Evolutionary conservation across 2,113 vertebrate genomes (phyloP).

Genomic region (Atractosteus spatula): DNA sequence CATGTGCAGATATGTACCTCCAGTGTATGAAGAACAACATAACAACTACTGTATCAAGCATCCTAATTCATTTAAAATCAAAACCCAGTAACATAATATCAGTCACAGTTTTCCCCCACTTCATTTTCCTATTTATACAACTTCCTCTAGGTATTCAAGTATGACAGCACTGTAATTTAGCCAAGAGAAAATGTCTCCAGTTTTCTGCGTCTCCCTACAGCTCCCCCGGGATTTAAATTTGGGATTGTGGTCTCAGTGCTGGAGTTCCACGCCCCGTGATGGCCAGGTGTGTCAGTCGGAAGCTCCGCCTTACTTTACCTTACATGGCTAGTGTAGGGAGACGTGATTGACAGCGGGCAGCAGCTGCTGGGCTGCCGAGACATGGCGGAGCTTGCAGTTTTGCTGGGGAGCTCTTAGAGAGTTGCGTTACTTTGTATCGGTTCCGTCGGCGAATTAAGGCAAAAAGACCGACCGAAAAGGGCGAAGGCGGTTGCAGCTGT

Average conservation of each 20-base stretch:
- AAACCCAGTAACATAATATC: too few species aligned
- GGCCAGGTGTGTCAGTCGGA: slow-evolving; percentile 56
- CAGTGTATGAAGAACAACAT: too few species aligned
- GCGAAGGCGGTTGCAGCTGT: slow-evolving; percentile 37
- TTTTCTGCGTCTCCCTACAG: too few species aligned
- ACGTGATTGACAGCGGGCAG: slow-evolving; percentile 63
- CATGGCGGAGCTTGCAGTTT: slow-evolving; percentile 66
- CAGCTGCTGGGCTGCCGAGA: slow-evolving; percentile 56
- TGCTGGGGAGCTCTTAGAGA: slow-evolving; percentile 36
- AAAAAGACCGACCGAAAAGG: slow-evolving; percentile 25
- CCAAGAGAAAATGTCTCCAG: too few species aligned
- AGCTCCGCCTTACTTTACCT: slow-evolving; percentile 58
- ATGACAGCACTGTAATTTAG: too few species aligned
- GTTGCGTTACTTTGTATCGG: slow-evolving; percentile 48
- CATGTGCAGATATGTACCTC: too few species aligned
- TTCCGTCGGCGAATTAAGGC: slow-evolving; percentile 27
- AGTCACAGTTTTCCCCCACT: too few species aligned
- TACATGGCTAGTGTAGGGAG: slow-evolving; percentile 53
- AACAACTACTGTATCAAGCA: too few species aligned
- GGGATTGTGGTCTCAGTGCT: slow-evolving; percentile 7
- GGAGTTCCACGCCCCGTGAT: slow-evolving; percentile 15
- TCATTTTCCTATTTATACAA: too few species aligned
- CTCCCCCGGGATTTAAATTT: too few species aligned
- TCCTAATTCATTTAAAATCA: too few species aligned
- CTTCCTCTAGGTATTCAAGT: too few species aligned